Evolutionary conservation across 2,888 invertebrate species (phyloP).

Genomic region (Pachycephus smyrnensis): DNA sequence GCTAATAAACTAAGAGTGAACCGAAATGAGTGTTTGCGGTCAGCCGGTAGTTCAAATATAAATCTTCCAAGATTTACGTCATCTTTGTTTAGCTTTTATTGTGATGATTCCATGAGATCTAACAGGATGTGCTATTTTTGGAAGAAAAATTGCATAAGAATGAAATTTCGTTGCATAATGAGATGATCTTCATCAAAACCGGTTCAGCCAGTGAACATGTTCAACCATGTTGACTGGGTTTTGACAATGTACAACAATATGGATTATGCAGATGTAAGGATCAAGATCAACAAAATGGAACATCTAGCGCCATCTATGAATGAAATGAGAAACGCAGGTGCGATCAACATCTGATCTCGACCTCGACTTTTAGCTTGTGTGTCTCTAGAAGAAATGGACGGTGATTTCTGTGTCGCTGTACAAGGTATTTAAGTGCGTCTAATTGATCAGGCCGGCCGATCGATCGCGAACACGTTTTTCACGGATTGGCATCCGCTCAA

Average conservation of each 20-base stretch:
- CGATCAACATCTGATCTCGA: slow-evolving; percentile 5
- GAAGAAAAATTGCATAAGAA: not conserved
- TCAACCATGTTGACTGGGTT: not conserved
- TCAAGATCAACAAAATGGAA: not conserved
- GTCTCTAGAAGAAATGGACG: slow-evolving; percentile 45
- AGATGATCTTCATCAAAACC: not conserved
- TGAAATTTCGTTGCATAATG: not conserved
- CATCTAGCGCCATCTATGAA: not conserved
- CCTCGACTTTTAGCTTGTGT: slow-evolving; percentile 35
- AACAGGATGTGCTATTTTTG: not conserved
- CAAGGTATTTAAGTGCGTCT: slow-evolving; percentile 33
- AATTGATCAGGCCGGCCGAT: slow-evolving; percentile 11
- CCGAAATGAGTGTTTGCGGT: not conserved
- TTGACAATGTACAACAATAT: not conserved
- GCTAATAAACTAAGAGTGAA: not conserved
- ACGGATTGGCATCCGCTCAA: not conserved
- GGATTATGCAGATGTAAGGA: not conserved
- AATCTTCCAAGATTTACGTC: not conserved
- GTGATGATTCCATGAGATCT: not conserved
- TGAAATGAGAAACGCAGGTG: not conserved
- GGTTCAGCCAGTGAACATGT: too few species aligned
- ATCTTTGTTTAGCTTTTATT: not conserved
- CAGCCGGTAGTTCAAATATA: not conserved
- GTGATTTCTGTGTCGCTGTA: slow-evolving; percentile 33
- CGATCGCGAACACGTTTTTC: not conserved